These are phyloP conservation scores for Tenthredo notha DNA, from an alignment of 2,888 invertebrate species.

Conservation along the genomic window DNA sequence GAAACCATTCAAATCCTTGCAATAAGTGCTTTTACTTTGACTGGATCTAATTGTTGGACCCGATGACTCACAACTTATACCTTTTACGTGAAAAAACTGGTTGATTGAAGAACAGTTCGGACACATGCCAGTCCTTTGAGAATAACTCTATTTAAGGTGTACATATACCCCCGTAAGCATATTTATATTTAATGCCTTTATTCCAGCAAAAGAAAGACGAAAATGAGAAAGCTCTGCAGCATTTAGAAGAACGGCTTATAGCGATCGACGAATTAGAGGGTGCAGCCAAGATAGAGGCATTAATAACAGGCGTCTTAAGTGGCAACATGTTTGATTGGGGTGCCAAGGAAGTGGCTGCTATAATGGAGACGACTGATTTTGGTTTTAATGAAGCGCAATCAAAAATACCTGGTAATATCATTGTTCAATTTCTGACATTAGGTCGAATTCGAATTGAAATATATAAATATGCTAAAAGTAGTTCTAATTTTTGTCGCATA, in stretches of 20 bases:
- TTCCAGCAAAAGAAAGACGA: slow-evolving; percentile 92
- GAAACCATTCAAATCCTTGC: too few species aligned
- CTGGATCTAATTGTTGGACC: too few species aligned
- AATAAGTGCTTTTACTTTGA: too few species aligned
- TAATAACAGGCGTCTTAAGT: slow-evolving; percentile 82
- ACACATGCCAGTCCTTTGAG: not conserved
- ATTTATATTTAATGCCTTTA: slow-evolving; percentile 70
- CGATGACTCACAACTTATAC: too few species aligned
- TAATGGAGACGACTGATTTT: slow-evolving; percentile 89
- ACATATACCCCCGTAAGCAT: slow-evolving; percentile 64
- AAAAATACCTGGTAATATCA: slow-evolving; percentile 85
- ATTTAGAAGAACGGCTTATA: slow-evolving; percentile 84
- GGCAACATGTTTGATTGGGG: slow-evolving; percentile 99
- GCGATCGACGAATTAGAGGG: slow-evolving; percentile 85
- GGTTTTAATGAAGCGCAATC: slow-evolving; percentile 90
- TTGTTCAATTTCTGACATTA: too few species aligned
- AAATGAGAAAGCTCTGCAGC: slow-evolving; percentile 89
- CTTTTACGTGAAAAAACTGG: too few species aligned
- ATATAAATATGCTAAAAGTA: not conserved
- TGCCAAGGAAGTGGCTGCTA: slow-evolving; percentile 92
- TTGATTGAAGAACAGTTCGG: too few species aligned
- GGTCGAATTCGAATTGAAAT: slow-evolving; percentile 4
- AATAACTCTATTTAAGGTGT: too few species aligned
- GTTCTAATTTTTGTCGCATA: slow-evolving; percentile 41
- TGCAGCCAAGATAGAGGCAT: slow-evolving; percentile 74